Conservation (phyloP, 2,888 invertebrate species). For the Aspidiotus destructor region DNA sequence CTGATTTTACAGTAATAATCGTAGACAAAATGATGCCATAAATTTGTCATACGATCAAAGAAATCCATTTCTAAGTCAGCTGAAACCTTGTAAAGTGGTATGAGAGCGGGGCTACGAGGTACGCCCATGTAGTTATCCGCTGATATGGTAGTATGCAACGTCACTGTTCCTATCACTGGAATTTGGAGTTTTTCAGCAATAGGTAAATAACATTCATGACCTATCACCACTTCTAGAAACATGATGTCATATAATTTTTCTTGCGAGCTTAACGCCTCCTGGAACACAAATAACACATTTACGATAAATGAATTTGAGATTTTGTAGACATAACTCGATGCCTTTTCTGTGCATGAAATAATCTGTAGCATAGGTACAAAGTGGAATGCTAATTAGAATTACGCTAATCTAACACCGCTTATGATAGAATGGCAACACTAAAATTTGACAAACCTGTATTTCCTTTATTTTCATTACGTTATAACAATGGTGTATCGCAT, state of each 20-base stretch:
- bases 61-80: not conserved
- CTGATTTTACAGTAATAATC: not conserved
- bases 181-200: constrained; percentile 8
- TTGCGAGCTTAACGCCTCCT: constrained; percentile 2
- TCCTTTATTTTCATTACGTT: not conserved
- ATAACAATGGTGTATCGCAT: not conserved
- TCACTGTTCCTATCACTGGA: constrained; percentile 7
- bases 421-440: no score
- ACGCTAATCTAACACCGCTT: no score
- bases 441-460: not conserved
- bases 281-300: not conserved
- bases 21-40: not conserved
- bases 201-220: constrained; percentile 11
- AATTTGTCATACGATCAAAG: constrained; percentile 1
- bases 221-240: not conserved
- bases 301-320: no score
- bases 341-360: no score
- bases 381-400: no score
- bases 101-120: not conserved
- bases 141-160: not conserved
- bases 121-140: not conserved
- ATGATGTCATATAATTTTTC: constrained; percentile 8
- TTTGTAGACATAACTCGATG: no score
- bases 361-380: no score
- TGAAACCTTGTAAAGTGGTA: not conserved